These are phyloP conservation scores for Parapsyche elsis DNA, from an alignment of 1,140 invertebrate genomes.

Conservation along the genomic window DNA sequence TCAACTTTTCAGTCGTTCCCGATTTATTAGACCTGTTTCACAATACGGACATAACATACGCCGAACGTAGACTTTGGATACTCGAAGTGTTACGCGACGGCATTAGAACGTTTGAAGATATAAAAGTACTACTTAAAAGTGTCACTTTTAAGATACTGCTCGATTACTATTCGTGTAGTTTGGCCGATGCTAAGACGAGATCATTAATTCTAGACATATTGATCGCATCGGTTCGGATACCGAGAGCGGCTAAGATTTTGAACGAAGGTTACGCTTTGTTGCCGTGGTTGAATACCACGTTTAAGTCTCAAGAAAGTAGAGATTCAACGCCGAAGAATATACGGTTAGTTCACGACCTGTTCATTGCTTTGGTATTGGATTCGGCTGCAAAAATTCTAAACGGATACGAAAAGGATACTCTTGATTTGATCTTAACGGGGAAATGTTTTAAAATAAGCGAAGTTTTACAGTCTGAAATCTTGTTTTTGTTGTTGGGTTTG, in stretches of 20 bases:
- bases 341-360: slow-evolving; percentile 42
- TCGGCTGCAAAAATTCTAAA: slow-evolving; percentile 34
- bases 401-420: slow-evolving; percentile 33
- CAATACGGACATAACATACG: slow-evolving; percentile 73
- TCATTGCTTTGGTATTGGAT: slow-evolving; percentile 44
- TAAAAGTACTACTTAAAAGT: slow-evolving; percentile 65
- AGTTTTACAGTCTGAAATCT: slow-evolving; percentile 40
- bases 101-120: slow-evolving; percentile 66
- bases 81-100: slow-evolving; percentile 76
- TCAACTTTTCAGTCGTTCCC: slow-evolving; percentile 79
- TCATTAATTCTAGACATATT: slow-evolving; percentile 73
- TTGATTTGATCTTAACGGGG: slow-evolving; percentile 33
- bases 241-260: slow-evolving; percentile 71
- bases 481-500: slow-evolving; percentile 48
- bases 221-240: slow-evolving; percentile 69
- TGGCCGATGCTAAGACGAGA: slow-evolving; percentile 67
- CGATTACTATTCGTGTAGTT: slow-evolving; percentile 66
- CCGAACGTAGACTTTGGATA: slow-evolving; percentile 75
- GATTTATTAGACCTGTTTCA: slow-evolving; percentile 81
- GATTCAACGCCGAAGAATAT: slow-evolving; percentile 41
- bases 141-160: slow-evolving; percentile 70
- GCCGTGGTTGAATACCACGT: slow-evolving; percentile 68
- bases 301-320: slow-evolving; percentile 59
- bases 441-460: slow-evolving; percentile 51
- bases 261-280: slow-evolving; percentile 72